A percentile compares a stretch with the other conserved stretches of the same genome.
Conservation (phyloP, 2,113 vertebrate species). For the Platichthys flesus region DNA sequence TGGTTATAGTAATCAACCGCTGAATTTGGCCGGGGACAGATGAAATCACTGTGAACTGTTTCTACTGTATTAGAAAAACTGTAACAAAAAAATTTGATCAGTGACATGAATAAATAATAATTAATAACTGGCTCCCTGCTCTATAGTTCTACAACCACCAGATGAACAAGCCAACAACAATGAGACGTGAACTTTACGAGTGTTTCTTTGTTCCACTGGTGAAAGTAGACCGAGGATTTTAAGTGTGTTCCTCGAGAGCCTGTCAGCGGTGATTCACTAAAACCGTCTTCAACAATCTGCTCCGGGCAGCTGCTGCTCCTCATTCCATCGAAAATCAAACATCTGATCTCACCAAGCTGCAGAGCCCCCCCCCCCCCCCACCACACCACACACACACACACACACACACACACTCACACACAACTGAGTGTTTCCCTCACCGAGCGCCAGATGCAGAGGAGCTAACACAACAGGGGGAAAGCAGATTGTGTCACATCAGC, state of each 20-base stretch:
- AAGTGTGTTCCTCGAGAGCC: conserved; percentile 7
- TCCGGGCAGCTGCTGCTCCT: conserved; percentile 1
- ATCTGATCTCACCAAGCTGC: conserved; percentile 34
- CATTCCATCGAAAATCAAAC: conserved; percentile 10
- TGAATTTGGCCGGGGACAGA: no score
- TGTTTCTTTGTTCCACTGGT: background rate
- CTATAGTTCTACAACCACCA: no score
- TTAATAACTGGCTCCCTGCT: no score
- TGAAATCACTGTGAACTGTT: no score
- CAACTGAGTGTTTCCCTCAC: background rate
- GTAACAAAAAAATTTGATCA: no score
- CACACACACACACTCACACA: background rate
- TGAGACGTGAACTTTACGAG: no score
- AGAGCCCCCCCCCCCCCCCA: background rate
- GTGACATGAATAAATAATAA: no score
- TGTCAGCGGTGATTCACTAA: conserved; percentile 12
- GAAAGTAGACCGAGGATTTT: background rate
- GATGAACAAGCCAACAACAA: no score
- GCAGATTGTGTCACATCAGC: conserved; percentile 8
- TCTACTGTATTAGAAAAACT: no score
- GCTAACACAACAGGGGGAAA: conserved; percentile 11
- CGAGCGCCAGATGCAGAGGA: conserved; percentile 23
- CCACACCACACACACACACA: no score
- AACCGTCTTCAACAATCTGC: conserved; percentile 5
- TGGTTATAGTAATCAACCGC: no score